These are phyloP conservation scores for Bufotes viridis DNA, from an alignment of 2,797 vertebrate species.

Conservation along the genomic window DNA sequence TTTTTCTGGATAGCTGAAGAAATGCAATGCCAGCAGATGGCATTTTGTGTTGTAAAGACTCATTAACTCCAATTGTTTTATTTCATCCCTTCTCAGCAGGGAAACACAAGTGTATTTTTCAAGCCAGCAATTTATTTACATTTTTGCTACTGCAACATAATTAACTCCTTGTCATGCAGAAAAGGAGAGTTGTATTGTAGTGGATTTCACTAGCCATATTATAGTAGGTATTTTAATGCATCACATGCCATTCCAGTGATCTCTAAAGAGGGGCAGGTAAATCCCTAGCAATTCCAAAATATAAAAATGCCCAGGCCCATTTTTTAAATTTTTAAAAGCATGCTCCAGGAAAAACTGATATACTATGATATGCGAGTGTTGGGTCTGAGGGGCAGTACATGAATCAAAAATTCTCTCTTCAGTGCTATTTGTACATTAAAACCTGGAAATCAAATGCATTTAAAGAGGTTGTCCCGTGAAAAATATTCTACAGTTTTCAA, in stretches of 20 bases:
- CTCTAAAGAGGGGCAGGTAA: background rate
- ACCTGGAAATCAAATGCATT: too few relatives aligned
- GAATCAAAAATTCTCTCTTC: too few relatives aligned
- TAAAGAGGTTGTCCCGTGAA: too few relatives aligned
- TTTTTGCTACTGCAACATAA: slow-evolving; percentile 40
- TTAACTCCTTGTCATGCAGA: slow-evolving; percentile 49
- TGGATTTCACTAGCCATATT: background rate
- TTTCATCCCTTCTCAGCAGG: slow-evolving; percentile 55
- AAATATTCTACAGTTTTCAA: too few relatives aligned
- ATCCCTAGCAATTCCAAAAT: background rate
- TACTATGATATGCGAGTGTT: background rate
- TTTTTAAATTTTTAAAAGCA: background rate
- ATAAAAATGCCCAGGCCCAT: background rate
- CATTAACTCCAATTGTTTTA: slow-evolving; percentile 61
- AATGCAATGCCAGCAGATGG: slow-evolving; percentile 58
- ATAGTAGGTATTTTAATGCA: background rate
- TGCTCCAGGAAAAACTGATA: background rate
- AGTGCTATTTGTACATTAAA: too few relatives aligned
- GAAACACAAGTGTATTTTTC: slow-evolving; percentile 52
- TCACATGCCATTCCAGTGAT: background rate
- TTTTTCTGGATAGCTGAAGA: slow-evolving; percentile 45
- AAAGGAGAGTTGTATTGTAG: background rate
- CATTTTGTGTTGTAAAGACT: slow-evolving; percentile 58
- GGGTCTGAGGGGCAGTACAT: too few relatives aligned
- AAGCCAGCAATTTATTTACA: slow-evolving; percentile 49